Base-by-base conservation (phyloP, 2,888 invertebrate genomes). In the Leptogaster cylindrica region DNA sequence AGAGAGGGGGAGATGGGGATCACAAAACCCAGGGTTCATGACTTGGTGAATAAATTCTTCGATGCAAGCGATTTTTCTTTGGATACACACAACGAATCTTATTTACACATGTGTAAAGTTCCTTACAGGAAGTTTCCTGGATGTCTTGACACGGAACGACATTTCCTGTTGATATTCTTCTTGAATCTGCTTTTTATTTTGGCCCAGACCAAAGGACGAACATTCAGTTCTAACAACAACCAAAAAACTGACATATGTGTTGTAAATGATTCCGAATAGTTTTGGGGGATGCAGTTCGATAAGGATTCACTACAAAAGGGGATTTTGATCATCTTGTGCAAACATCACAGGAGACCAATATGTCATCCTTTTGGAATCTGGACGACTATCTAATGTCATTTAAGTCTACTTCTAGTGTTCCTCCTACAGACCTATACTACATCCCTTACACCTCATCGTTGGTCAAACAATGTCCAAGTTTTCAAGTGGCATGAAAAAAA, bases 81-180 rank as follows among this genome's bases (percentile, higher is more conserved):
- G 16, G 5, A 39, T 20, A 36, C n/a, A 20, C 20, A 36, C 36
- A n/a, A 5, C 18, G 16, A 52, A 27, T 16, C 18, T n/a, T 36
- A 20, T 36, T 55, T 55, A 36, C 23, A 55, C 55, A 36, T 55
- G 50, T 27, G 31, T 55, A 55, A 14, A 55, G 55, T 36, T 55
- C 36, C 36, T 39, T 20, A 55, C 12, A 23, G 31, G 20, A 36
- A 55, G 36, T 55, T 50, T 50, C 50, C 50, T 27, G 28, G 6
- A 55, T 23, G 55, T 55, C 36, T 39, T 36, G 55, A 55, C 55
- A 55, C 12, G 20, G 23, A 55, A 36, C 31, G 55, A 55, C 55
- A 23, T 55, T 55, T 55, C 55, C 55, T 55, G 55, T 55, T 55
- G 36, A 55, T 55, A 55, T 55, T 55, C 55, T 23, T 18, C n/a